A percentile compares a stretch with the other conserved stretches of the same genome.
phyloP scores from a whole-genome alignment of 2,888 invertebrate species.

The Apodemia mormo region DNA sequence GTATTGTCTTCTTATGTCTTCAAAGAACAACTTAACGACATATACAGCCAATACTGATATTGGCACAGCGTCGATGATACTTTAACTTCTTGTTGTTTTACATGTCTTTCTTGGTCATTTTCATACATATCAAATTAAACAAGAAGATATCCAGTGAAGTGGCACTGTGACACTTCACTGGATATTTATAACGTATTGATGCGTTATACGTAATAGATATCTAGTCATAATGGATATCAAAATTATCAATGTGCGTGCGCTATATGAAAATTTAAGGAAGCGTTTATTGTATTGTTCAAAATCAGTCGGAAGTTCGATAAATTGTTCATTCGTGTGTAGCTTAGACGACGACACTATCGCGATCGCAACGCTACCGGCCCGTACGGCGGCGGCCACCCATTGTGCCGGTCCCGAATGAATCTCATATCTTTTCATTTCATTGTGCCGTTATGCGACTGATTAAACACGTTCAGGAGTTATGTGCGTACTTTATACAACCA shows the following conservation, averaged over 20 bases:
- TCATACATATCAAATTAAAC: too few species aligned
- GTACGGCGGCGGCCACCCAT: slow-evolving; percentile 27
- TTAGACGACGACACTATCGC: slow-evolving; percentile 24
- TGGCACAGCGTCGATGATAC: too few species aligned
- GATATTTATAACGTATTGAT: too few species aligned
- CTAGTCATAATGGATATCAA: neutral
- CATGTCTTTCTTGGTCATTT: too few species aligned
- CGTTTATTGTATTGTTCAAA: slow-evolving; percentile 11
- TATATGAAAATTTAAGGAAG: neutral
- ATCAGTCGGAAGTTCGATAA: slow-evolving; percentile 17
- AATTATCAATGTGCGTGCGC: neutral
- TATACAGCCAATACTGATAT: too few species aligned
- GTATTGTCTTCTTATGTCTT: too few species aligned
- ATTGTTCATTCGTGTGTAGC: slow-evolving; percentile 26
- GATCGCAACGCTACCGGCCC: slow-evolving; percentile 22
- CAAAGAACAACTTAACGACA: too few species aligned
- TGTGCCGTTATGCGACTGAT: slow-evolving; percentile 23
- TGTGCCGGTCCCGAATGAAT: slow-evolving; percentile 32
- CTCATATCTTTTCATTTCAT: slow-evolving; percentile 35
- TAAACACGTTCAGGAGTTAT: slow-evolving; percentile 14
- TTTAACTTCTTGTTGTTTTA: too few species aligned
- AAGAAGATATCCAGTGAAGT: too few species aligned
- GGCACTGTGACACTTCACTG: too few species aligned
- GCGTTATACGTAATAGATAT: neutral
- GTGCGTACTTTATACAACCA: neutral